Evolutionary conservation across 2,113 vertebrate genomes (phyloP).

Genomic region (Hemiscyllium ocellatum): DNA sequence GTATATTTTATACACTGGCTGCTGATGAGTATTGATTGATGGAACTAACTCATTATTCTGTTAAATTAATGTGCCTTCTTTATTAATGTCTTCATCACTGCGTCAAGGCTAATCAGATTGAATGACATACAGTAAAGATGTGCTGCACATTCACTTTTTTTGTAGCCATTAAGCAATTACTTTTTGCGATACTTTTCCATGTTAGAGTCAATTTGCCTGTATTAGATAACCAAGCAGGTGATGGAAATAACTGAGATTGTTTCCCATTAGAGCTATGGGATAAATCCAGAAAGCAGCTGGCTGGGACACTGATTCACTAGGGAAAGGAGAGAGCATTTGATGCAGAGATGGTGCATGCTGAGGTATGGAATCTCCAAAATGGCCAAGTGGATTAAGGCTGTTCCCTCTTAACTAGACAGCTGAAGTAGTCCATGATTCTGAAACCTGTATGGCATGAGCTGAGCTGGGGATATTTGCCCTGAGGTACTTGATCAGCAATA

Average conservation of each 20-base stretch:
- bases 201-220: neutral
- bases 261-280: slow-evolving; percentile 5
- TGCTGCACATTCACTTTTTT: neutral
- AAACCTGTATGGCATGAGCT: neutral
- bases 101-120: neutral
- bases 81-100: slow-evolving; percentile 7
- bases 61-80: slow-evolving; percentile 21
- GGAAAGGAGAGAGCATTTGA: neutral
- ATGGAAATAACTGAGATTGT: slow-evolving; percentile 34
- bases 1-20: neutral
- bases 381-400: neutral
- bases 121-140: neutral
- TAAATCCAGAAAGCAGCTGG: slow-evolving; percentile 36
- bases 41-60: slow-evolving; percentile 14
- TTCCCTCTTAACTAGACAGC: slow-evolving; percentile 19
- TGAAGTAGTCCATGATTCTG: neutral
- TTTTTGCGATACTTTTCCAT: neutral
- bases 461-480: neutral
- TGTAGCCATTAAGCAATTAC: neutral
- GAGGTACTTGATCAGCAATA: neutral
- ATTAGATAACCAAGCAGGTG: neutral
- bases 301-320: neutral
- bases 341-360: neutral
- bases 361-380: slow-evolving; percentile 6
- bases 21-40: neutral